Evolutionary conservation across 2,113 vertebrate species (phyloP).

Genomic region (Myrmecophaga tridactyla): DNA sequence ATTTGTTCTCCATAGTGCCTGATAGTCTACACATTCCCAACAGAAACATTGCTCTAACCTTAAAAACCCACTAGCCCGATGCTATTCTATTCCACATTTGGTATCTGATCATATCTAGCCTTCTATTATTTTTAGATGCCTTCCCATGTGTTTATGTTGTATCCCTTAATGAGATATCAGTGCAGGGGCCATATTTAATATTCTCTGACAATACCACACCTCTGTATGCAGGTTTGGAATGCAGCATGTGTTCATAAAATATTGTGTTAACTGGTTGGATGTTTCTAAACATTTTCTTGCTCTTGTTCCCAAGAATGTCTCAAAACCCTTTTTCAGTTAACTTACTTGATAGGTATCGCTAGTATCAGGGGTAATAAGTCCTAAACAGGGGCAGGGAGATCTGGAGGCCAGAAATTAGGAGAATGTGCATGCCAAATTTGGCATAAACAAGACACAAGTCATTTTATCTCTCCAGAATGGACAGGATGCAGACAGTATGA

Average conservation of each 20-base stretch:
- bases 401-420: constrained; percentile 10
- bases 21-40: not conserved
- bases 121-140: constrained; percentile 41
- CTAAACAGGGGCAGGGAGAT: not conserved
- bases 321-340: constrained; percentile 25
- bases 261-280: constrained; percentile 38
- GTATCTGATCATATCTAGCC: not conserved
- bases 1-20: not conserved
- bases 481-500: not conserved
- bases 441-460: not conserved
- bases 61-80: not conserved
- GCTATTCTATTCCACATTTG: not conserved
- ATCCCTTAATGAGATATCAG: constrained; percentile 44
- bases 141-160: not conserved
- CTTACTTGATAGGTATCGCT: constrained; percentile 21
- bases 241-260: constrained; percentile 22
- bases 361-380: constrained; percentile 9
- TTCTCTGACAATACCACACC: not conserved
- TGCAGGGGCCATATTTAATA: constrained; percentile 14
- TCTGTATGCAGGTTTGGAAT: constrained; percentile 32
- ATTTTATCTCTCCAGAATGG: not conserved
- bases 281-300: constrained; percentile 29
- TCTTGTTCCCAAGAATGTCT: constrained; percentile 25
- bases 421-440: not conserved
- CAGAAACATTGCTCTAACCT: not conserved